Evolutionary conservation across 2,888 invertebrate genomes (phyloP).

Genomic region (Merodon equestris): DNA sequence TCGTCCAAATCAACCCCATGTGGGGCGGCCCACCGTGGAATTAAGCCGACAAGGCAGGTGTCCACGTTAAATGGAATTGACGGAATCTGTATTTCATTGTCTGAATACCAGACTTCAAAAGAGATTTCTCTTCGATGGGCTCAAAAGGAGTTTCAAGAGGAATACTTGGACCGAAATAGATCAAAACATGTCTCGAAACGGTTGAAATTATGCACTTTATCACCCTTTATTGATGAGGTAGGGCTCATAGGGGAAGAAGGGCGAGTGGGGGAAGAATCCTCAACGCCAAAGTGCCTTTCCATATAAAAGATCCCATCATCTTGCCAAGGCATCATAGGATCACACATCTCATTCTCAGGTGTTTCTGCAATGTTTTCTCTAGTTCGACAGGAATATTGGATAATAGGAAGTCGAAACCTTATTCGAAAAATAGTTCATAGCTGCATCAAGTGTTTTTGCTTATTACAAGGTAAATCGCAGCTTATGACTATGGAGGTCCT

Average conservation of each 20-base stretch:
- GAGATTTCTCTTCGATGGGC: neutral
- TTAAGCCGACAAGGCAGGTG: too few species aligned
- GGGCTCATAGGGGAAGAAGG: slow-evolving; percentile 1
- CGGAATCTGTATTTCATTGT: neutral
- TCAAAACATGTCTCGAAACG: slow-evolving; percentile 1
- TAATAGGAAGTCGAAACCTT: slow-evolving; percentile 4
- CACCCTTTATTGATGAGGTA: slow-evolving; percentile 7
- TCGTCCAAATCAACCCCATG: too few species aligned
- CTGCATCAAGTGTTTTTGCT: slow-evolving; percentile 11
- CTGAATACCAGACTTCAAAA: neutral
- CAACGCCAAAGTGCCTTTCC: slow-evolving; percentile 1
- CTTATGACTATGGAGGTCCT: slow-evolving; percentile 41
- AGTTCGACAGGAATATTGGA: slow-evolving; percentile 33
- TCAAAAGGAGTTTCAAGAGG: slow-evolving; percentile 9
- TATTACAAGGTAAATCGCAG: neutral
- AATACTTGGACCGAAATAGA: neutral
- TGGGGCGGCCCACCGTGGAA: too few species aligned
- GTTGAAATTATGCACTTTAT: neutral
- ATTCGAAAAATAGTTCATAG: slow-evolving; percentile 1
- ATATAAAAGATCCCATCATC: slow-evolving; percentile 15
- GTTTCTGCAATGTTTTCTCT: slow-evolving; percentile 8
- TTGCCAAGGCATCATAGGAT: neutral
- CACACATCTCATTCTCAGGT: slow-evolving; percentile 2
- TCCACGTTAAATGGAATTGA: too few species aligned
- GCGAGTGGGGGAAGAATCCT: slow-evolving; percentile 12